Base-by-base conservation (phyloP, 2,797 vertebrate species). In the Eidolon dupreanum region DNA sequence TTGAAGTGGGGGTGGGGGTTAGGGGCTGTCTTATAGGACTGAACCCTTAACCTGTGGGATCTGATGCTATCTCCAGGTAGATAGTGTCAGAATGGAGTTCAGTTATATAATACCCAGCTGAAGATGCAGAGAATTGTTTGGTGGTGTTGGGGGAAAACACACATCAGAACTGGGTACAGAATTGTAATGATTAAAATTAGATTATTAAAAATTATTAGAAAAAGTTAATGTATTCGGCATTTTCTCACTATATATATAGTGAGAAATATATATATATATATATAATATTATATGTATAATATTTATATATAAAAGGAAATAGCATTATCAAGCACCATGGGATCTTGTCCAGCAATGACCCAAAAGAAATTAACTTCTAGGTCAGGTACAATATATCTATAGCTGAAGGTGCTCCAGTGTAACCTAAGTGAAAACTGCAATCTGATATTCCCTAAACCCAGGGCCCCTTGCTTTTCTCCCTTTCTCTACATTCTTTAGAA, bases 181-280 rank as follows among this genome's bases (percentile, higher is more conserved):
- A 86, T 9, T 13, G 31, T 85, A 31, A 79, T 94, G 26, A 78
- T 70, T 65, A 82, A 79, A 90, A 87, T 93, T 77, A 87, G 22
- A 90, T 88, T 82, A 61, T 73, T 77, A 53, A 94, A 49, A 55
- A 36, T 43, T 81, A 65, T 41, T 81, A 51, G 31, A 77, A 95
- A 91, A 38, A 77, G 0, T 93, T 84, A 33, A 85, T 63, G 6
- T 68, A n/a, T 53, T 89, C 82, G 31, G 13, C 13, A 70, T 90
- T 74, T 78, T 78, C 17, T 53, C 36, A 20, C 13, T 49, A 49
- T 49, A 49, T 49, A 49, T 49, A 49, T 49, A 49, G 46, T 59
- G 57, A 22, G 8, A 53, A 12, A 53, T 53, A 53, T 20, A 53
- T 53, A 19, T 19, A 53, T 8, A 53, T 19, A 53, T 53, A 53